These are phyloP conservation scores for Echeneis naucrates DNA, from an alignment of 2,797 vertebrate genomes.

Conservation along the genomic window DNA sequence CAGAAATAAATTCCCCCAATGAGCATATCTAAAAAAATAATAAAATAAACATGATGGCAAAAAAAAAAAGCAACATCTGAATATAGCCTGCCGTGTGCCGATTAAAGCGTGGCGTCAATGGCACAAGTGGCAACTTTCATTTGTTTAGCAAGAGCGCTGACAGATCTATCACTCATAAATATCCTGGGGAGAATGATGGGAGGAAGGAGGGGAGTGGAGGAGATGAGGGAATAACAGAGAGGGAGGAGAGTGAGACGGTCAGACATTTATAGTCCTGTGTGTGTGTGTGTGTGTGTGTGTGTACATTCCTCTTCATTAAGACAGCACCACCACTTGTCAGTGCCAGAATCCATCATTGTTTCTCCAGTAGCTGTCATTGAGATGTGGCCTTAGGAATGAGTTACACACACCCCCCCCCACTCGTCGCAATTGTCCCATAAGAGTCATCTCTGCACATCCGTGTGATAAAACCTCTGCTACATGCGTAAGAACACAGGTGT, in stretches of 20 bases:
- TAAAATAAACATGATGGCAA: too few species aligned
- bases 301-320: slow-evolving; percentile 71
- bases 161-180: slow-evolving; percentile 75
- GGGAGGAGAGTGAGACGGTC: slow-evolving; percentile 39
- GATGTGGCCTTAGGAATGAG: slow-evolving; percentile 48
- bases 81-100: slow-evolving; percentile 37
- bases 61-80: too few species aligned
- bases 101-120: slow-evolving; percentile 65
- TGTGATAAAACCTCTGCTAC: slow-evolving; percentile 17
- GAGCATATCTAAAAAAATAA: slow-evolving; percentile 44
- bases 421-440: slow-evolving; percentile 40
- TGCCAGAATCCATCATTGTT: slow-evolving; percentile 56
- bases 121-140: slow-evolving; percentile 68
- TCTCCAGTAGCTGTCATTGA: slow-evolving; percentile 58
- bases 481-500: background rate
- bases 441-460: slow-evolving; percentile 38
- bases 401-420: slow-evolving; percentile 26
- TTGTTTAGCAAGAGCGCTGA: slow-evolving; percentile 69
- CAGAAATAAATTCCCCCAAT: slow-evolving; percentile 30
- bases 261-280: slow-evolving; percentile 37
- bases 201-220: slow-evolving; percentile 30
- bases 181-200: slow-evolving; percentile 58
- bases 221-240: slow-evolving; percentile 43
- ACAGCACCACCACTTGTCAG: slow-evolving; percentile 49
- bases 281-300: slow-evolving; percentile 9